phyloP scores from a whole-genome alignment of 2,797 vertebrate species.

The Danio albolineatus region DNA sequence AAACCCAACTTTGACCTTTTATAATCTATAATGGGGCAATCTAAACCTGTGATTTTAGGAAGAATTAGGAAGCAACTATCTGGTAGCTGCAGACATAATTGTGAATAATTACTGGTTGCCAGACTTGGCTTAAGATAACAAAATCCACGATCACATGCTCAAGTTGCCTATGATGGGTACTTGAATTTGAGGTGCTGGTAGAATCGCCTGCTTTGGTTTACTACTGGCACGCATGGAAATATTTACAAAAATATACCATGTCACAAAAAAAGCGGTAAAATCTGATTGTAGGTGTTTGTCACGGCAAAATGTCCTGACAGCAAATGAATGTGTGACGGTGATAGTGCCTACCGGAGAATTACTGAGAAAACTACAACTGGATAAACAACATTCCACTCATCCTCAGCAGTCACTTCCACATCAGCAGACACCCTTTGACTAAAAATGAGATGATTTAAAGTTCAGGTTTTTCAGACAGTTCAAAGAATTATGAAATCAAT shows the following conservation, averaged over 20 bases:
- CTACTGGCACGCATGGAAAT: not conserved
- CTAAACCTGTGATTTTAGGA: not conserved
- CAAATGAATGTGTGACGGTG: not conserved
- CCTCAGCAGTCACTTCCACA: not conserved
- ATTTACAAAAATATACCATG: not conserved
- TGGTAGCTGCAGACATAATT: not conserved
- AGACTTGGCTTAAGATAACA: not conserved
- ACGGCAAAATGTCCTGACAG: not conserved
- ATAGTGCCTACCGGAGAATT: not conserved
- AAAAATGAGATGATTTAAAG: not conserved
- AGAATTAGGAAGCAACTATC: conserved; percentile 5
- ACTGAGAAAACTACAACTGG: not conserved
- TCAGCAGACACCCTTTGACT: not conserved
- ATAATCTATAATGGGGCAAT: no score
- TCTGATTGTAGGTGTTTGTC: not conserved
- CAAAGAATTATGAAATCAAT: not conserved
- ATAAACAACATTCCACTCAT: not conserved
- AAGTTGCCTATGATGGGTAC: not conserved
- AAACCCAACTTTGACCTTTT: no score
- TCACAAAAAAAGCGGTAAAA: not conserved
- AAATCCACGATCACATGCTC: not conserved
- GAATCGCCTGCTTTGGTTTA: not conserved
- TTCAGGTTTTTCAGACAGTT: not conserved
- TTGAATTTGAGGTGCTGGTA: not conserved
- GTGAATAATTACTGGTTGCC: conserved; percentile 6